A percentile compares a stretch with the other conserved stretches of the same genome.
These are phyloP conservation scores for Drosophila macrospina DNA, from an alignment of 2,888 invertebrate species.

Conservation along the genomic window DNA sequence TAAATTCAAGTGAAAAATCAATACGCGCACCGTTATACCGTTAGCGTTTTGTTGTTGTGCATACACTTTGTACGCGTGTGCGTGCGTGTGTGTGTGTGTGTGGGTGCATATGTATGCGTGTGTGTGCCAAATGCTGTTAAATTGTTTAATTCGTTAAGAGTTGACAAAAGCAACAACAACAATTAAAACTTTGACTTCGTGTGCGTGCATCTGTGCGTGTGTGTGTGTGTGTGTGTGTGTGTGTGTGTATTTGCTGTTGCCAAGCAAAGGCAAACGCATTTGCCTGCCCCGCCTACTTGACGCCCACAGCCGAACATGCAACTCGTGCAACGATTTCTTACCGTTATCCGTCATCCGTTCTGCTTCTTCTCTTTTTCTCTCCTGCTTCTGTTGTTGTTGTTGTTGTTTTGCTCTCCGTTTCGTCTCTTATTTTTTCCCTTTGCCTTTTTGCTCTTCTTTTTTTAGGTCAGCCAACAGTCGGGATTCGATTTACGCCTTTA, in stretches of 20 bases:
- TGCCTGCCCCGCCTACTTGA: background rate
- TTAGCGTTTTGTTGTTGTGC: conserved; percentile 51
- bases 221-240: conserved; percentile 3
- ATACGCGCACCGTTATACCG: conserved; percentile 56
- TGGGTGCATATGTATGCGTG: conserved; percentile 1
- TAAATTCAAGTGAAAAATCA: conserved; percentile 61
- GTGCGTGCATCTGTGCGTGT: background rate
- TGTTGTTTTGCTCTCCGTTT: conserved; percentile 15
- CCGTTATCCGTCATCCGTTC: conserved; percentile 36
- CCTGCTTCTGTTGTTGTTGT: conserved; percentile 4
- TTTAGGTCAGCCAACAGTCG: conserved; percentile 52
- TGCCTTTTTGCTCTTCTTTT: conserved; percentile 29
- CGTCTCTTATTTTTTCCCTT: conserved; percentile 7
- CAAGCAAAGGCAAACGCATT: conserved; percentile 32
- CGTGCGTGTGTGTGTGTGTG: conserved; percentile 16
- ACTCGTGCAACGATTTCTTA: conserved; percentile 33
- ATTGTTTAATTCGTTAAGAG: too few relatives aligned
- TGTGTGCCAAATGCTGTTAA: background rate
- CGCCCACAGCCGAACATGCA: conserved; percentile 6
- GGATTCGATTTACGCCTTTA: conserved; percentile 54
- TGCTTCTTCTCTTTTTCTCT: conserved; percentile 8
- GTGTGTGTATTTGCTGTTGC: conserved; percentile 39
- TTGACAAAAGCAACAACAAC: background rate
- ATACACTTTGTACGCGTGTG: conserved; percentile 3
- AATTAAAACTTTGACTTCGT: background rate